Conservation (phyloP, 2,888 invertebrate genomes). For the Harmothoe impar region DNA sequence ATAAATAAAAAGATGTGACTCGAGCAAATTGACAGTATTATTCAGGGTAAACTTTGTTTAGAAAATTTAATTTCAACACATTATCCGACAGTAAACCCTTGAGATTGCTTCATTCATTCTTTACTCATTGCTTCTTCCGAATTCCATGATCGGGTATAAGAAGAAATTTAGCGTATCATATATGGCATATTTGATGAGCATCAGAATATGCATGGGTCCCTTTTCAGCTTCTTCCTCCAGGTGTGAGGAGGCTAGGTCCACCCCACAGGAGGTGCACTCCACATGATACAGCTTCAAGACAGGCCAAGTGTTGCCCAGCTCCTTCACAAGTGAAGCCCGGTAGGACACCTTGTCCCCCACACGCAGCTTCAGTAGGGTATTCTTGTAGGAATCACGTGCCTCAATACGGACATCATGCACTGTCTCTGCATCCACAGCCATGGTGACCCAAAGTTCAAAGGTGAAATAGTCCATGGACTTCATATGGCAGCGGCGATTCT, state of each 20-base stretch:
- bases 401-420: constrained; percentile 87
- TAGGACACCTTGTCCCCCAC: constrained; percentile 91
- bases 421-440: constrained; percentile 68
- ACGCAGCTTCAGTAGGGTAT: constrained; percentile 89
- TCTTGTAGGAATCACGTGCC: constrained; percentile 89
- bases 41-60: too few relatives aligned
- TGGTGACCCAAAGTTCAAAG: constrained; percentile 73
- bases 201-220: constrained; percentile 72
- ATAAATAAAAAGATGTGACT: too few relatives aligned
- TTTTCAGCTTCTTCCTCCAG: constrained; percentile 72
- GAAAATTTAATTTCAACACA: too few relatives aligned
- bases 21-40: too few relatives aligned
- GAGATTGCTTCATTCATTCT: neutral
- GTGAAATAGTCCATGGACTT: constrained; percentile 75
- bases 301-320: constrained; percentile 87
- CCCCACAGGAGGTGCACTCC: constrained; percentile 89
- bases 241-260: constrained; percentile 67
- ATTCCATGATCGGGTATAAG: constrained; percentile 80
- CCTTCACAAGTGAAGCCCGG: constrained; percentile 86
- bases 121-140: constrained; percentile 41
- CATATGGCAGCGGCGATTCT: constrained; percentile 76
- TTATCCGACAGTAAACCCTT: too few relatives aligned
- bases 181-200: constrained; percentile 73
- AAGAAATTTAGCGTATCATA: constrained; percentile 80
- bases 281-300: constrained; percentile 88